Conservation (phyloP, 1,140 invertebrate species). For the Drosophila paulistorum region DNA sequence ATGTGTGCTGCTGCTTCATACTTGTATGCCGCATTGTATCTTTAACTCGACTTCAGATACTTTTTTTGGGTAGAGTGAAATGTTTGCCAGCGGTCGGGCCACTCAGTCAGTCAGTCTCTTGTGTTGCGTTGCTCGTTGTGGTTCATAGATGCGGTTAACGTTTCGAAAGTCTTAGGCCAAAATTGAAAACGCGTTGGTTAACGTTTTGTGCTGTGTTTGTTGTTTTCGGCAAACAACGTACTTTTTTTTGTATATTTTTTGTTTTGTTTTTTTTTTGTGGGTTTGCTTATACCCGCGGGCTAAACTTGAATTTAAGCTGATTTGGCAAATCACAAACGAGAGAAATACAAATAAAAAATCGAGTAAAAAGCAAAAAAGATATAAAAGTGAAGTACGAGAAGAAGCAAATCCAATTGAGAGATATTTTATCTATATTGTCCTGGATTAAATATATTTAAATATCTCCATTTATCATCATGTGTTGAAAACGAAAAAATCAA, state of each 20-base stretch:
- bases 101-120: not conserved
- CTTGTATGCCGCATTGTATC: too few relatives aligned
- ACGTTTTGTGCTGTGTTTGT: slow-evolving; percentile 42
- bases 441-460: slow-evolving; percentile 82
- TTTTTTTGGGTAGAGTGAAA: too few relatives aligned
- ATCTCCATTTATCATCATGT: slow-evolving; percentile 53
- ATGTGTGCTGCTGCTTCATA: too few relatives aligned
- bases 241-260: slow-evolving; percentile 37
- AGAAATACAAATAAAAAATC: too few relatives aligned
- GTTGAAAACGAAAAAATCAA: slow-evolving; percentile 16
- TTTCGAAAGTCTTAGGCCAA: not conserved
- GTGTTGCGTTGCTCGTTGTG: slow-evolving; percentile 13
- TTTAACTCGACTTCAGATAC: too few relatives aligned
- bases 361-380: slow-evolving; percentile 27
- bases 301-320: slow-evolving; percentile 82
- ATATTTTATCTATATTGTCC: slow-evolving; percentile 82
- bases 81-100: too few relatives aligned
- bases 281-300: slow-evolving; percentile 43
- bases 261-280: slow-evolving; percentile 18
- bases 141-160: not conserved
- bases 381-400: slow-evolving; percentile 45
- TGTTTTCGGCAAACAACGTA: slow-evolving; percentile 44
- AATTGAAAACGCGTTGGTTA: slow-evolving; percentile 21
- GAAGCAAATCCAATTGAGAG: slow-evolving; percentile 47
- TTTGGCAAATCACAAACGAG: slow-evolving; percentile 59